A percentile compares a stretch with the other conserved stretches of the same genome.
Evolutionary conservation across 2,888 invertebrate species (phyloP).

Genomic region (Eueremaeus valkanovi): DNA sequence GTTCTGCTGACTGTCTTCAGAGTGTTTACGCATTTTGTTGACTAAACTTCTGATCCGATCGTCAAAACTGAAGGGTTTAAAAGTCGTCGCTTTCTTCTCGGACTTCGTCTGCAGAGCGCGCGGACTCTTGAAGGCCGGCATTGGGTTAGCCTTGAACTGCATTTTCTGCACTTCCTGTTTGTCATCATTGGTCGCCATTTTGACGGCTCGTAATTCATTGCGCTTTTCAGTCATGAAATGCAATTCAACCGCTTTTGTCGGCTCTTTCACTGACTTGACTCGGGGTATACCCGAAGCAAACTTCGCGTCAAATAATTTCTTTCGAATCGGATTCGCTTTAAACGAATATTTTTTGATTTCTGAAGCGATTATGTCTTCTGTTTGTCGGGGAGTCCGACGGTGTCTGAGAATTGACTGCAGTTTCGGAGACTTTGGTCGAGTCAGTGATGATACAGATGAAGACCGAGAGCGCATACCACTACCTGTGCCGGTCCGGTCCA

Average conservation of each 20-base stretch:
- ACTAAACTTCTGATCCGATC: background rate
- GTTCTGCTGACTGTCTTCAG: background rate
- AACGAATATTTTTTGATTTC: slow-evolving; percentile 19
- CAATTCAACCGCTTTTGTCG: slow-evolving; percentile 14
- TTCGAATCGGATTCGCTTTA: slow-evolving; percentile 18
- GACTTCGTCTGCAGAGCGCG: too few relatives aligned
- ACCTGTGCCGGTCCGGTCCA: background rate
- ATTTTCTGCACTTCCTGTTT: background rate
- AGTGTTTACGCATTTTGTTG: background rate
- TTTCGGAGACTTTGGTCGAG: slow-evolving; percentile 8
- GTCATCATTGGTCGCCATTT: background rate
- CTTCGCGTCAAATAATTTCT: slow-evolving; percentile 12
- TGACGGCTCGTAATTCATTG: background rate
- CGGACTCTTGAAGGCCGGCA: background rate
- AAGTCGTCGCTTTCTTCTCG: background rate
- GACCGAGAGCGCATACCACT: background rate
- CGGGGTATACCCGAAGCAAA: slow-evolving; percentile 12
- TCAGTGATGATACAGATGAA: slow-evolving; percentile 6
- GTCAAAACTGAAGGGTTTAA: slow-evolving; percentile 22
- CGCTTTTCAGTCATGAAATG: background rate
- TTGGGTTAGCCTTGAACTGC: slow-evolving; percentile 2
- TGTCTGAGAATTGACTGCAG: background rate
- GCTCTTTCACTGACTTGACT: background rate
- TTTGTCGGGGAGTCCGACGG: background rate
- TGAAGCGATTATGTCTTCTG: slow-evolving; percentile 10